Evolutionary conservation across 2,113 vertebrate genomes (phyloP).

Genomic region (Suricata suricatta): DNA sequence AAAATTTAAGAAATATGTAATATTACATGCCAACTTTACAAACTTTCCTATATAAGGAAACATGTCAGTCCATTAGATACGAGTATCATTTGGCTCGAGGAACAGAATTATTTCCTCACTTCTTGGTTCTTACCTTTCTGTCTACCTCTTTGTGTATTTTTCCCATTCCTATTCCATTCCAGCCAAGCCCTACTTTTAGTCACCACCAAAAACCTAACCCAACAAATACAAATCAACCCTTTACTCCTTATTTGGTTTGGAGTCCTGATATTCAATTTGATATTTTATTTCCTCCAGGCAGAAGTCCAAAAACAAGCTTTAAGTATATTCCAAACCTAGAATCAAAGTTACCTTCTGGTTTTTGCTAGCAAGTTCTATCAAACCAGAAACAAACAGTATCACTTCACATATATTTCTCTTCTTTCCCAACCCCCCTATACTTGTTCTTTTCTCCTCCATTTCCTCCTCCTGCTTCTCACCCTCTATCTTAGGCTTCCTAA

Average conservation of each 20-base stretch:
- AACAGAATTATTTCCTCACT: background rate
- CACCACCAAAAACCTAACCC: slow-evolving; percentile 4
- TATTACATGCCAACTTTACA: background rate
- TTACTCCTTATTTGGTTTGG: background rate
- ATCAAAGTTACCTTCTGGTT: slow-evolving; percentile 25
- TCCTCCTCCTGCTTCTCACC: background rate
- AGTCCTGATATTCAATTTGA: background rate
- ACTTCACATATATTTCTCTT: background rate
- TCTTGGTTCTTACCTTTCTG: background rate
- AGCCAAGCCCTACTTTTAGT: background rate
- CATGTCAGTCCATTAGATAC: background rate
- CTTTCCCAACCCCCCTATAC: background rate
- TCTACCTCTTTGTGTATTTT: background rate
- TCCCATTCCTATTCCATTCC: background rate
- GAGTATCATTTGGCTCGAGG: background rate
- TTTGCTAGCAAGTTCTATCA: slow-evolving; percentile 11
- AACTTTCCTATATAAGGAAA: background rate
- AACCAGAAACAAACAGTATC: background rate
- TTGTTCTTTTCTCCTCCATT: background rate
- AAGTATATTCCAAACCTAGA: background rate
- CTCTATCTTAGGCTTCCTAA: background rate
- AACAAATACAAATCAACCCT: background rate
- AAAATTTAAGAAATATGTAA: background rate
- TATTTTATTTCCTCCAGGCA: slow-evolving; percentile 13
- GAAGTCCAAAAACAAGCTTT: background rate